Percentiles rank a stretch among this genome's conserved stretches.
These are phyloP conservation scores for Athene noctua DNA, from an alignment of 2,113 vertebrate species.

Conservation along the genomic window DNA sequence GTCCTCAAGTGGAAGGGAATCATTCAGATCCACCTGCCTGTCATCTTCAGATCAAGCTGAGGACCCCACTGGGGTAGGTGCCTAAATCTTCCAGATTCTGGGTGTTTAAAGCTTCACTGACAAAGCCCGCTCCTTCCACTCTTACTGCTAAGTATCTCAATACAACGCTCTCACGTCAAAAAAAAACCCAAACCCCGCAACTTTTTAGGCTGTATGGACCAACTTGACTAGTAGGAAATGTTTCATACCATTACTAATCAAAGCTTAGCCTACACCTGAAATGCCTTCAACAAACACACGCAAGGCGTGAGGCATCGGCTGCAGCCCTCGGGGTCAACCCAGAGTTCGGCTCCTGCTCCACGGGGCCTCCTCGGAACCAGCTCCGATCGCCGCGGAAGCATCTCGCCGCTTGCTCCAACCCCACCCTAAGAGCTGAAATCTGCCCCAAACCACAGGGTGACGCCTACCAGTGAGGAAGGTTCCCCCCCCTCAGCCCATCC, in stretches of 20 bases:
- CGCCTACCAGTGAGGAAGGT: neutral
- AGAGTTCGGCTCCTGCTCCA: neutral
- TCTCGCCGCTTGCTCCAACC: neutral
- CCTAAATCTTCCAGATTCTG: neutral
- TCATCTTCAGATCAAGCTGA: rapidly evolving
- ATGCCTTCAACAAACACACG: neutral
- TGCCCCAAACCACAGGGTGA: neutral
- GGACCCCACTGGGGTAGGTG: neutral
- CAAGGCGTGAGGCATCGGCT: neutral
- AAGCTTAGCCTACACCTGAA: neutral
- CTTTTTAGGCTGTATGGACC: neutral
- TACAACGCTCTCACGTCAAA: neutral
- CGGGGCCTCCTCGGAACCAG: neutral
- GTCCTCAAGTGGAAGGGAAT: neutral
- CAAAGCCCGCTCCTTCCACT: neutral
- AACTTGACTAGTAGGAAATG: neutral
- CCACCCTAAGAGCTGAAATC: neutral
- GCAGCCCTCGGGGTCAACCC: neutral
- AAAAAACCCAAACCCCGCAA: neutral
- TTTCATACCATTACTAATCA: neutral
- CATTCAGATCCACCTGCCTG: neutral
- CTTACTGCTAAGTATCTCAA: neutral
- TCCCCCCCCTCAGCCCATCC: too few relatives aligned
- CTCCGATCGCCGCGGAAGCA: rapidly evolving
- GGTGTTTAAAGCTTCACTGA: neutral